Percentiles rank a stretch among this genome's conserved stretches.
Evolutionary conservation across 2,113 vertebrate genomes (phyloP).

Genomic region (Psammodynastes pulverulentus): DNA sequence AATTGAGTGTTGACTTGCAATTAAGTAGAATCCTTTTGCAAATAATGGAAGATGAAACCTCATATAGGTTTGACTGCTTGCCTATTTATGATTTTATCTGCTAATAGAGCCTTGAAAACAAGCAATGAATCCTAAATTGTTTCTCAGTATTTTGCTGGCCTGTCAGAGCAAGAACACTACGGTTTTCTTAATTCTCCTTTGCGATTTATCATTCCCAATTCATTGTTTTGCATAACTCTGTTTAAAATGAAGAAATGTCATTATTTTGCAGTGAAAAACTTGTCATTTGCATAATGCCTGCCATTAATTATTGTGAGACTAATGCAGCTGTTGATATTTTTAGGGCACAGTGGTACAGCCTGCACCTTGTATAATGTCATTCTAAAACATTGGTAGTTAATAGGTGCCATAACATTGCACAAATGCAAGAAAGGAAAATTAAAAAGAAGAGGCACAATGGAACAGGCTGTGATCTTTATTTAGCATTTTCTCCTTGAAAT

Average conservation of each 20-base stretch:
- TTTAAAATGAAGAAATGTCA: constrained; percentile 86
- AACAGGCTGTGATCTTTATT: constrained; percentile 75
- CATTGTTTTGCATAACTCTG: constrained; percentile 84
- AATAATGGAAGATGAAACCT: constrained; percentile 70
- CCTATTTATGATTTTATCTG: constrained; percentile 74
- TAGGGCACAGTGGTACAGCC: constrained; percentile 81
- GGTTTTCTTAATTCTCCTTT: constrained; percentile 76
- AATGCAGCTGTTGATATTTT: constrained; percentile 86
- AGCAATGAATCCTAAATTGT: constrained; percentile 77
- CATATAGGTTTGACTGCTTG: constrained; percentile 72
- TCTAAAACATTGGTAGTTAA: constrained; percentile 77
- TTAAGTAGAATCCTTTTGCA: constrained; percentile 77
- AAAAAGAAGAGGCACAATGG: constrained; percentile 69
- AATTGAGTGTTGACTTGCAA: constrained; percentile 74
- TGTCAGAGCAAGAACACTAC: constrained; percentile 75
- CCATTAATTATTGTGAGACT: constrained; percentile 85
- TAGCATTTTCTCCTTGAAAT: constrained; percentile 66
- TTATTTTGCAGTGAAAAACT: constrained; percentile 83
- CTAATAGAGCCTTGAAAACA: constrained; percentile 72
- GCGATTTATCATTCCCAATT: constrained; percentile 82
- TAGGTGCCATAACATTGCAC: constrained; percentile 78
- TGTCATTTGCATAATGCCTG: constrained; percentile 87
- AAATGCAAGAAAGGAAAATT: constrained; percentile 65
- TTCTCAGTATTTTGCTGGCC: constrained; percentile 70
- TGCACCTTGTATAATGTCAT: constrained; percentile 82